Base-by-base conservation (phyloP, 2,797 vertebrate genomes). In the Chelon auratus region DNA sequence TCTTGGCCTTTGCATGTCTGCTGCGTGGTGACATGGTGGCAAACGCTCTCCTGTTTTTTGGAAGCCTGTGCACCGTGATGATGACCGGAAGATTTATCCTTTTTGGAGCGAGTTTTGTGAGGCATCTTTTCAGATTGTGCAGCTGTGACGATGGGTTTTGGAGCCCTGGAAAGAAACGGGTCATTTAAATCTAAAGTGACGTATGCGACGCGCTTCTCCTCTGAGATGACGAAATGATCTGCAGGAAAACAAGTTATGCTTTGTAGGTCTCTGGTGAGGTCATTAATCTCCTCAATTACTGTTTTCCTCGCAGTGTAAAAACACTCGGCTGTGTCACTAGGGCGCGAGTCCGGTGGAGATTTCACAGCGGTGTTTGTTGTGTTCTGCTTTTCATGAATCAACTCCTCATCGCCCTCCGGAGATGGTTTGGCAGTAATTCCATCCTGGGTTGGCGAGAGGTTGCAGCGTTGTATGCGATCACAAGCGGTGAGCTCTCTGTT, bases 91-190 rank as follows among this genome's bases (percentile, higher is more conserved):
- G 77, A 52, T 73, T 92, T 93, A 8, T 93, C 93, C 75, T 93
- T 94, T 72, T 90, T 94, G 58, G 81, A 71, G 40, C 68, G 88
- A 5, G 80, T 89, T 90, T 92, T 95, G 55, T 93, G 93, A 82
- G 94, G 88, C 93, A 92, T 94, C 40, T 87, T 89, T 62, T 68
- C 72, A 3, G 43, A 57, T 52, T 62, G 71, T 58, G 76, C 12
- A 58, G 33, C 12, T 85, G 52, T 11, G 15, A 39, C 0, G 0
- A 37, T 4, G 3, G 78, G 47, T 80, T 84, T 85, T 59, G 45
- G 2, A 30, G 62, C 9, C 51, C 78, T 80, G 30, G 81, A 52
- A n/a, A 66, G 40, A 65, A 91, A 83, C 12, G 87, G 82, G 52
- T 93, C 87, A 15, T 87, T 63, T 47, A 92, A 20, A 59, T 93